Conservation (phyloP, 2,888 invertebrate species). For the Drosophila mulleri region DNA sequence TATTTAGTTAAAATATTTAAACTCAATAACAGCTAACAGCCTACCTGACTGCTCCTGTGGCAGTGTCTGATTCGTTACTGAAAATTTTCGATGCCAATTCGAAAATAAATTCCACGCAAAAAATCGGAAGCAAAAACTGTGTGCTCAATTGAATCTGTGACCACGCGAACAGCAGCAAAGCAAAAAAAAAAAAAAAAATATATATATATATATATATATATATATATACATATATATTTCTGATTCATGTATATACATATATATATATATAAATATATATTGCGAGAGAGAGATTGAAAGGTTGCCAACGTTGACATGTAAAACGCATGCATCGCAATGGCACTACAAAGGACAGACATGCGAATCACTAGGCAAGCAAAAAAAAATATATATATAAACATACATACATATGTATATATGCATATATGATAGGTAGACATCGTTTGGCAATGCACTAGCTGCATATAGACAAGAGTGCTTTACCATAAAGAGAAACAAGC, state of each 20-base stretch:
- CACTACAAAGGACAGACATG: slow-evolving; percentile 7
- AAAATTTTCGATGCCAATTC: slow-evolving; percentile 19
- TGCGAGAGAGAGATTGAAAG: not conserved
- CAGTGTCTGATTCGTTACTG: not conserved
- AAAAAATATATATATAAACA: not conserved
- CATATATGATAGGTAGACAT: not conserved
- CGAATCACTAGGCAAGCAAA: slow-evolving; percentile 1
- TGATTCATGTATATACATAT: not conserved
- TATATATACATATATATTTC: not conserved
- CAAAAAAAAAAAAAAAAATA: not conserved
- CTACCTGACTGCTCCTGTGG: not conserved
- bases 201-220: slow-evolving; percentile 2
- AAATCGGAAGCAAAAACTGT: slow-evolving; percentile 24
- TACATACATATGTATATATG: not conserved
- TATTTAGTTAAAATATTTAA: slow-evolving; percentile 67
- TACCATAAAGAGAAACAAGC: not conserved
- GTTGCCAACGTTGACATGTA: not conserved
- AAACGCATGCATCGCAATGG: not conserved
- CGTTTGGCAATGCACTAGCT: not conserved
- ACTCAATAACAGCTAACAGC: slow-evolving; percentile 37
- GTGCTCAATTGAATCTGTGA: slow-evolving; percentile 48
- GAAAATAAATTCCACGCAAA: slow-evolving; percentile 45
- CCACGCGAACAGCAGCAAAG: slow-evolving; percentile 10
- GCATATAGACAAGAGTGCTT: not conserved
- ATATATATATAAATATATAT: not conserved